These are phyloP conservation scores for Lomographa bimaculata DNA, from an alignment of 2,888 invertebrate genomes.

Conservation along the genomic window DNA sequence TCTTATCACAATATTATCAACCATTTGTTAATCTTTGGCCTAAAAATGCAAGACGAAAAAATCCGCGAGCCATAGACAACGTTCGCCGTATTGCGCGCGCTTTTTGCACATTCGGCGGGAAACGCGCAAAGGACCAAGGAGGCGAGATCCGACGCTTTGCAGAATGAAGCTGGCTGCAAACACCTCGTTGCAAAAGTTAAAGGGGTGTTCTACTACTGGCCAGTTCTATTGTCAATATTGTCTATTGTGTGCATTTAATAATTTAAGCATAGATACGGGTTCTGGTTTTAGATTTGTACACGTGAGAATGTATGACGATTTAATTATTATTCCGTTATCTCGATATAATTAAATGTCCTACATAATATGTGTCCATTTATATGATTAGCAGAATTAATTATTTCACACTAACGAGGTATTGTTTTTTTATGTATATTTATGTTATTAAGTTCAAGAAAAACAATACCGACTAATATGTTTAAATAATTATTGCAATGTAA, in stretches of 20 bases:
- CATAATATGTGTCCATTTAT: too few relatives aligned
- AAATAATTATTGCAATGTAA: too few relatives aligned
- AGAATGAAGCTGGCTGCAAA: constrained; percentile 30
- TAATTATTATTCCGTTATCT: constrained; percentile 15
- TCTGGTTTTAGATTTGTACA: constrained; percentile 20
- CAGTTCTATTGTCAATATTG: constrained; percentile 33
- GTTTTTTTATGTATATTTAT: too few relatives aligned
- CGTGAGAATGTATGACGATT: constrained; percentile 24
- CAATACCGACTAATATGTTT: too few relatives aligned
- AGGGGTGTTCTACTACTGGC: constrained; percentile 27
- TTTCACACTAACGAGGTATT: too few relatives aligned
- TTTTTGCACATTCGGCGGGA: constrained; percentile 14
- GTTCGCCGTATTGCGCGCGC: constrained; percentile 36
- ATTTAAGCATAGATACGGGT: constrained; percentile 33
- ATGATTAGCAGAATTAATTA: too few relatives aligned
- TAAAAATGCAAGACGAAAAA: constrained; percentile 29
- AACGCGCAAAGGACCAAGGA: constrained; percentile 16
- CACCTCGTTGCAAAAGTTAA: constrained; percentile 31
- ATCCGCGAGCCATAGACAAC: constrained; percentile 32
- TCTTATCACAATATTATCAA: constrained; percentile 34
- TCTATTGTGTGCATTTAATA: constrained; percentile 31
- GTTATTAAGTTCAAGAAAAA: too few relatives aligned
- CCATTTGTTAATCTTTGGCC: constrained; percentile 31
- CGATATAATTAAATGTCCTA: too few relatives aligned
- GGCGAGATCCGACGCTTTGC: constrained; percentile 23